phyloP scores from a whole-genome alignment of 2,113 vertebrate genomes.

The Oenanthe melanoleuca region DNA sequence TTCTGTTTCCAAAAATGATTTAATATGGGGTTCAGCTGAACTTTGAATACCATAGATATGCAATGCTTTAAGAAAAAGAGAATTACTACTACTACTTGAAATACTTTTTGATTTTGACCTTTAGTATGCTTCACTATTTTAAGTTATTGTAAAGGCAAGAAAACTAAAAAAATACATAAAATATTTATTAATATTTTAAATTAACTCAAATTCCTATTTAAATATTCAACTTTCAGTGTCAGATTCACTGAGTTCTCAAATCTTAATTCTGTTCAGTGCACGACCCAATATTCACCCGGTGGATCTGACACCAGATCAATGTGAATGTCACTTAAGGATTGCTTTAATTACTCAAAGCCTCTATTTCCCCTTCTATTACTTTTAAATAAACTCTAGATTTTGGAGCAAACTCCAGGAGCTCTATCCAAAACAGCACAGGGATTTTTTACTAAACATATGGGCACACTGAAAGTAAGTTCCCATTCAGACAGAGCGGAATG shows the following conservation, averaged over 20 bases:
- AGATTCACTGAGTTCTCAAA: not conserved
- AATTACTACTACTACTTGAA: not conserved
- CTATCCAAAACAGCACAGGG: not conserved
- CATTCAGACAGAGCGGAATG: not conserved
- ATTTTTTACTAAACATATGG: not conserved
- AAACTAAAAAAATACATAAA: not conserved
- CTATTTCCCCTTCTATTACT: not conserved
- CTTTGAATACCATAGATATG: not conserved
- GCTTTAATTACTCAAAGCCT: not conserved
- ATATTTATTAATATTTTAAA: not conserved
- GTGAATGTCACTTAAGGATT: not conserved
- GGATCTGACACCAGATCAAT: not conserved
- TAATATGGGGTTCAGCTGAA: not conserved
- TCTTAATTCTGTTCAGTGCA: not conserved
- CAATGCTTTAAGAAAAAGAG: not conserved
- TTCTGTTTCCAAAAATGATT: not conserved
- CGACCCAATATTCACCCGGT: not conserved
- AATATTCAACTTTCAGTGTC: not conserved
- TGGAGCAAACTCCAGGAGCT: not conserved
- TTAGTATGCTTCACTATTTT: not conserved
- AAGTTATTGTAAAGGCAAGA: not conserved
- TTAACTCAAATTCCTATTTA: not conserved
- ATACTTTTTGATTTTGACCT: not conserved
- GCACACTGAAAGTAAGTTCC: not conserved
- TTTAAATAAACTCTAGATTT: not conserved